Evolutionary conservation across 2,888 invertebrate genomes (phyloP).

Genomic region (Ditylenchus weischeri): DNA sequence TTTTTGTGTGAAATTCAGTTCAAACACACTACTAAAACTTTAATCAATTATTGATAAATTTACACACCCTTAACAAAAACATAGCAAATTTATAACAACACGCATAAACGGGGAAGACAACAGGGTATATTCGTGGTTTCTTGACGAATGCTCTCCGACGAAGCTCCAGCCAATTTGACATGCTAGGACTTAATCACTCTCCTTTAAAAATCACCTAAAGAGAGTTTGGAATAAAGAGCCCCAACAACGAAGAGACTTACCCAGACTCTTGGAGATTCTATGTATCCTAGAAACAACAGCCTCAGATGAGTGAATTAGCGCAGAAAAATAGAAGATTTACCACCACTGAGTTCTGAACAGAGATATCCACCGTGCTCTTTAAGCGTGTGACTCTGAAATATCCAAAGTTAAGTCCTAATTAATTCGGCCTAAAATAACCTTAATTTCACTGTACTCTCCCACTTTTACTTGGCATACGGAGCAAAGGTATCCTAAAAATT

Average conservation of each 20-base stretch:
- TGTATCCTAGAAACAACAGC: conserved; percentile 48
- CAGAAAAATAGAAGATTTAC: conserved; percentile 34
- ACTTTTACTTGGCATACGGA: conserved; percentile 53
- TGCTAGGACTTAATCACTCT: conserved; percentile 35
- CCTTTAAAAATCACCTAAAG: conserved; percentile 55
- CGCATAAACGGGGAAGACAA: too few species aligned
- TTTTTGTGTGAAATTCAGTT: too few species aligned
- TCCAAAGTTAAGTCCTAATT: too few species aligned
- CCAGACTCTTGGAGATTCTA: conserved; percentile 58
- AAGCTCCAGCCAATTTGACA: too few species aligned
- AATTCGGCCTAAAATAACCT: too few species aligned
- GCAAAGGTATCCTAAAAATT: conserved; percentile 42
- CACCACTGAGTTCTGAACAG: conserved; percentile 50
- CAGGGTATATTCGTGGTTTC: background rate
- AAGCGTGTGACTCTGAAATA: conserved; percentile 52
- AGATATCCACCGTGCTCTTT: conserved; percentile 56
- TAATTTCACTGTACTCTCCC: conserved; percentile 54
- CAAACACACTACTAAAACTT: background rate
- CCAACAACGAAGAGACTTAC: conserved; percentile 36
- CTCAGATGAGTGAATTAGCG: too few species aligned
- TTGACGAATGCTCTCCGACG: too few species aligned
- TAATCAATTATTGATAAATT: background rate
- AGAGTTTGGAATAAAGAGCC: too few species aligned
- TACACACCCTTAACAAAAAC: conserved; percentile 1
- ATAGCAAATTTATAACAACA: background rate